phyloP scores from a whole-genome alignment of 2,797 vertebrate genomes.

The Podarcis lilfordi region DNA sequence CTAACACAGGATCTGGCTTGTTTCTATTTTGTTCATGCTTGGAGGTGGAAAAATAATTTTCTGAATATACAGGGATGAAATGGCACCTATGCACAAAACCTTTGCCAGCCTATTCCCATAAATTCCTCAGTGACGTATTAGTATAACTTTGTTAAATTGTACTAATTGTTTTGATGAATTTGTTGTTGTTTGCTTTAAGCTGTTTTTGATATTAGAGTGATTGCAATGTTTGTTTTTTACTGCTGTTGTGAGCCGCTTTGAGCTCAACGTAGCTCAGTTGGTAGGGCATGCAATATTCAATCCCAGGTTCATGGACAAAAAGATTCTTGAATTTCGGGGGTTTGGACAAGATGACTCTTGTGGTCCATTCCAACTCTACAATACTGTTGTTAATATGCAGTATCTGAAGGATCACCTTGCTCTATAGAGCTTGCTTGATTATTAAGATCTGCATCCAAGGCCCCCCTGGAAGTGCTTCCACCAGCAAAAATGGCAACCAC shows the following conservation, averaged over 20 bases:
- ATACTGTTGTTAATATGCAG: not conserved
- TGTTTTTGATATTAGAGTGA: too few species aligned
- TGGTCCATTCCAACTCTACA: too few species aligned
- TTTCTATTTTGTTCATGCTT: conserved; percentile 60
- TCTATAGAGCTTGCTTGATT: not conserved
- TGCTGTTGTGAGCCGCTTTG: too few species aligned
- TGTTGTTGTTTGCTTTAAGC: too few species aligned
- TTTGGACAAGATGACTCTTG: too few species aligned
- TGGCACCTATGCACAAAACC: not conserved
- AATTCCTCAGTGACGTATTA: not conserved
- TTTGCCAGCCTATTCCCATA: not conserved
- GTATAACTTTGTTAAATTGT: too few species aligned
- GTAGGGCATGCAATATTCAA: too few species aligned
- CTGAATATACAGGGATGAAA: not conserved
- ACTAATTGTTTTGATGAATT: too few species aligned
- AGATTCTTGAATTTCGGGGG: too few species aligned
- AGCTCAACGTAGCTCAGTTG: too few species aligned
- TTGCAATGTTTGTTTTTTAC: too few species aligned
- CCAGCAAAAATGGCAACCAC: not conserved
- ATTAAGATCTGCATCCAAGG: not conserved
- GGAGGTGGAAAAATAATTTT: not conserved
- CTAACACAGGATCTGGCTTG: conserved; percentile 64
- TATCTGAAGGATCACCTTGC: not conserved
- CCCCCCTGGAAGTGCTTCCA: not conserved
- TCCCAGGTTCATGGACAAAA: too few species aligned